These are phyloP conservation scores for Dryobates pubescens DNA, from an alignment of 2,797 vertebrate genomes.

Conservation along the genomic window DNA sequence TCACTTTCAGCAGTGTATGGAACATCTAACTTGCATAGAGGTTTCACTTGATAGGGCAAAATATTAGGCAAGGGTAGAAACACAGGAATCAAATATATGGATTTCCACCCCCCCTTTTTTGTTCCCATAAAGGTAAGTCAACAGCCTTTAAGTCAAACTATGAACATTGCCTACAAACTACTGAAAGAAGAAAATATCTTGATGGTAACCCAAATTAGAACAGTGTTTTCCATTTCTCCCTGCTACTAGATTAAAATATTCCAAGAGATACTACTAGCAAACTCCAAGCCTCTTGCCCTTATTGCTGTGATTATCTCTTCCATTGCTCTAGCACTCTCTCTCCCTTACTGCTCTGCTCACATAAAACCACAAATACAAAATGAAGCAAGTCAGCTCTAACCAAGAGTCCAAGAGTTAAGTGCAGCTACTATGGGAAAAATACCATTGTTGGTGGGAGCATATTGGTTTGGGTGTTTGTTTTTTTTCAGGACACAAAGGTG, in stretches of 20 bases:
- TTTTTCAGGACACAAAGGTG: neutral
- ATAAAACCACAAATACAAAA: neutral
- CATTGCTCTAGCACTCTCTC: neutral
- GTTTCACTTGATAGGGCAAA: neutral
- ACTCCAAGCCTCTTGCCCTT: neutral
- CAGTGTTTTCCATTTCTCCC: neutral
- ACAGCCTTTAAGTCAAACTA: neutral
- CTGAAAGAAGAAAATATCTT: conserved; percentile 7
- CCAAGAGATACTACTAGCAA: neutral
- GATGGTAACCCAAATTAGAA: conserved; percentile 16
- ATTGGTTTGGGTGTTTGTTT: neutral
- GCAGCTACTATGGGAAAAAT: neutral
- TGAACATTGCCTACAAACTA: conserved; percentile 9
- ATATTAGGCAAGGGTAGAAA: neutral
- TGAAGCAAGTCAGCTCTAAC: neutral
- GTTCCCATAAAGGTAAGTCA: neutral
- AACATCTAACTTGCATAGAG: neutral
- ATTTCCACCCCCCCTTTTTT: neutral
- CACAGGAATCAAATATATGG: neutral
- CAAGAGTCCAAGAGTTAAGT: neutral
- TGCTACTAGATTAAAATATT: neutral
- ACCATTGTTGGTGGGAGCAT: accelerated
- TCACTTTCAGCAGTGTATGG: neutral
- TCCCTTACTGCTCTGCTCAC: neutral
- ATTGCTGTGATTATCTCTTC: neutral